Conservation (phyloP, 2,888 invertebrate species). For the Tetrapedia diversipes region DNA sequence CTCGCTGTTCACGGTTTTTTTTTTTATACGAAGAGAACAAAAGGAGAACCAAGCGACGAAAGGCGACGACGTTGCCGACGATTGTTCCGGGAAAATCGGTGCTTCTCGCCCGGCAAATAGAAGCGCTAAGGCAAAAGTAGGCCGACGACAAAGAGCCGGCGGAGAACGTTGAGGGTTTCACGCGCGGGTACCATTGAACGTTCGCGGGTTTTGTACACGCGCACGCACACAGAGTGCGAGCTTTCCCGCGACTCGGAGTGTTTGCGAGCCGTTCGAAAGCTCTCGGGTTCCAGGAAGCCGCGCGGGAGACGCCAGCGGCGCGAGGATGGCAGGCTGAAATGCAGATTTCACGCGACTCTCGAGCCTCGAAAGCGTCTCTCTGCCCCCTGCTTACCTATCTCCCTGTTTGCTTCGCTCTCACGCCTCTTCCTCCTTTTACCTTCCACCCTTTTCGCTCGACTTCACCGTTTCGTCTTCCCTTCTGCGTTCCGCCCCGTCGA, state of each 20-base stretch:
- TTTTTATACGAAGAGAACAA: not conserved
- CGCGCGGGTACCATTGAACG: not conserved
- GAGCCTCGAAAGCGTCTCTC: constrained; percentile 74
- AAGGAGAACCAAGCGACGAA: not conserved
- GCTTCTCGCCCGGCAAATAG: constrained; percentile 76
- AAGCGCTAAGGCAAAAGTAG: constrained; percentile 75
- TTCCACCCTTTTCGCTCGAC: constrained; percentile 42
- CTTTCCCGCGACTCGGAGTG: constrained; percentile 76
- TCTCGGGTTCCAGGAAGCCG: constrained; percentile 75
- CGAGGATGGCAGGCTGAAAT: constrained; percentile 82
- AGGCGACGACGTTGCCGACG: constrained; percentile 11
- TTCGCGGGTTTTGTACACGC: not conserved
- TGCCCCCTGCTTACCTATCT: constrained; percentile 64
- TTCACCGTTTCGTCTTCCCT: constrained; percentile 35
- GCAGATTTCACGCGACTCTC: constrained; percentile 82
- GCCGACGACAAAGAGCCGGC: constrained; percentile 62
- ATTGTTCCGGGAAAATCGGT: constrained; percentile 69
- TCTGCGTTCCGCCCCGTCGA: not conserved
- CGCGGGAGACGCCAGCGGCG: constrained; percentile 69
- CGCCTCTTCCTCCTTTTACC: constrained; percentile 79
- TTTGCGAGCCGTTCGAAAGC: constrained; percentile 82
- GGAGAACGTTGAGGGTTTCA: constrained; percentile 30
- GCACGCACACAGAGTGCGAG: constrained; percentile 40
- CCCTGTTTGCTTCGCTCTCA: constrained; percentile 79
- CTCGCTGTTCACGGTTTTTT: too few relatives aligned